Evolutionary conservation across 2,797 vertebrate genomes (phyloP).

Genomic region (Margarornis squamiger): DNA sequence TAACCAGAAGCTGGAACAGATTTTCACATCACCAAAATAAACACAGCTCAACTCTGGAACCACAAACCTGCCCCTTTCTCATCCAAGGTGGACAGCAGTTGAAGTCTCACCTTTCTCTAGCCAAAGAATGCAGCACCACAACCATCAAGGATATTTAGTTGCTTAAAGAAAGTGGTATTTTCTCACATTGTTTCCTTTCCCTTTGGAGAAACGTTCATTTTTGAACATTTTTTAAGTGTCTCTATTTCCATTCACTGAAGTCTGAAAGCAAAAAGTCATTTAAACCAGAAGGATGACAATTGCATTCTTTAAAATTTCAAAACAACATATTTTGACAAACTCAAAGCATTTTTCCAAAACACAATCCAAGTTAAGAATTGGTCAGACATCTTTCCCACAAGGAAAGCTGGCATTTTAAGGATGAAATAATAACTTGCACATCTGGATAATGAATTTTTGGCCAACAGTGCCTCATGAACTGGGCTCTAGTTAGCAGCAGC

Average conservation of each 20-base stretch:
- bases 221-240: neutral
- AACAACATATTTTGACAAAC: neutral
- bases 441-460: neutral
- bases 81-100: rapidly evolving
- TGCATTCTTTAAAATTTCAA: neutral
- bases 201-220: neutral
- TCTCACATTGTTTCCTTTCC: neutral
- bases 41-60: neutral
- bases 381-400: neutral
- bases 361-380: neutral
- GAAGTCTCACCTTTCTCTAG: neutral
- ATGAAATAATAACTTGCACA: neutral
- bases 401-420: slow-evolving; percentile 3
- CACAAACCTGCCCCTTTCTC: neutral
- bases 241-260: neutral
- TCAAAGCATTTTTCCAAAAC: neutral
- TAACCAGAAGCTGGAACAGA: neutral
- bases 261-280: neutral
- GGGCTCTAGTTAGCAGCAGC: neutral
- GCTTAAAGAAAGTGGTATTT: neutral
- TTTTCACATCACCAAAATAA: neutral
- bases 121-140: rapidly evolving
- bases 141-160: neutral
- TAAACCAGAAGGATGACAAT: neutral
- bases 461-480: neutral